These are phyloP conservation scores for Andrena marginata DNA, from an alignment of 2,888 invertebrate species.

Conservation along the genomic window DNA sequence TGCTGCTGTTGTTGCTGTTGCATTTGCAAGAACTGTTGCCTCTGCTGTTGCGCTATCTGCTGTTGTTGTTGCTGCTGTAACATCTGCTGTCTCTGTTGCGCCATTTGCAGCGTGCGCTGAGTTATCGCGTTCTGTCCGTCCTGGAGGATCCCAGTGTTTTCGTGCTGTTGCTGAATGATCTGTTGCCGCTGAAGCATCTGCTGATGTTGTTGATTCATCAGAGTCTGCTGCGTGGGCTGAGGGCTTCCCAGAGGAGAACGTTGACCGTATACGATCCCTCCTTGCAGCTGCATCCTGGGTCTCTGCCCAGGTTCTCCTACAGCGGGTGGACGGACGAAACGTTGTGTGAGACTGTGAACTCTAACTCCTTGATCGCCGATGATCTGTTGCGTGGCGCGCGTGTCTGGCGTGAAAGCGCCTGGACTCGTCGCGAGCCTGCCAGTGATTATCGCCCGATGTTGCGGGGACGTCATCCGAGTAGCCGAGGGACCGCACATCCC, in stretches of 20 bases:
- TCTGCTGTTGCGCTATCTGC: slow-evolving; percentile 85
- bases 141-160: slow-evolving; percentile 76
- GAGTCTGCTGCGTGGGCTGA: slow-evolving; percentile 80
- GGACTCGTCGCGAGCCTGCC: slow-evolving; percentile 87
- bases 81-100: slow-evolving; percentile 77
- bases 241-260: slow-evolving; percentile 83
- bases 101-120: slow-evolving; percentile 74
- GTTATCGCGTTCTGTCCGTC: slow-evolving; percentile 75
- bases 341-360: slow-evolving; percentile 78
- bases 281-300: slow-evolving; percentile 82
- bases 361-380: slow-evolving; percentile 78
- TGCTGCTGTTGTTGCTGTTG: slow-evolving; percentile 84
- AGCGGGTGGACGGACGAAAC: slow-evolving; percentile 85
- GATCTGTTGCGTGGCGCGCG: slow-evolving; percentile 80
- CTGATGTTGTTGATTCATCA: slow-evolving; percentile 81
- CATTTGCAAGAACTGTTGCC: slow-evolving; percentile 77
- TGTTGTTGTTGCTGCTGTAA: slow-evolving; percentile 85
- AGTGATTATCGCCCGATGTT: slow-evolving; percentile 85
- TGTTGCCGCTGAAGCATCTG: slow-evolving; percentile 85
- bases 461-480: slow-evolving; percentile 87
- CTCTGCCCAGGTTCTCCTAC: slow-evolving; percentile 80
- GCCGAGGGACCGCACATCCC: slow-evolving; percentile 84
- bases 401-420: slow-evolving; percentile 79
- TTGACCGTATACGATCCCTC: slow-evolving; percentile 81
- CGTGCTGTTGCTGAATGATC: slow-evolving; percentile 85